Evolutionary conservation across 2,888 invertebrate species (phyloP), one percentile per base, ranked within the genome.

Genomic region (Nemotelus nigrinus): DNA sequence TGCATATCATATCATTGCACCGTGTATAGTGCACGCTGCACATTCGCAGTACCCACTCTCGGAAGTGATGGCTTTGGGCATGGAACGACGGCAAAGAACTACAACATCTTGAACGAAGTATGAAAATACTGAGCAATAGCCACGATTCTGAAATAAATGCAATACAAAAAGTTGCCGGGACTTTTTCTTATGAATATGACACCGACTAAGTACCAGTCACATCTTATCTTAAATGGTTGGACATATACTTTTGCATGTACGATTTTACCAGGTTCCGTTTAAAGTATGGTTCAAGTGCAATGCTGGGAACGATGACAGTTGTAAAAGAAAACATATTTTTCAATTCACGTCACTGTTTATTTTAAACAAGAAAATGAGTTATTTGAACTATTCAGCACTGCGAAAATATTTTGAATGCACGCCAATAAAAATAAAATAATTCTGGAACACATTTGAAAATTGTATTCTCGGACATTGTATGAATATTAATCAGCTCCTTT

Each of bases 191-290:
- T 65, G 44, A 65, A 45, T 65, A 65, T 65, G 65, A 65, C 65
- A 65, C 65, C 47, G n/a, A 47, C 8, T 47, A 65, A 65, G 47
- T 65, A 47, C 47, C 7, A 5, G 65, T 47, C 44, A 65, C 47
- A 65, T 65, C 45, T 65, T 65, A 65, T 44, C 65, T 65, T 25
- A 8, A 65, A 65, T 47, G n/a, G 65, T 45, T 65, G 47, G 25
- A 45, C 65, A 65, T 41, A n/a, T 47, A 25, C 25, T 65, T 7
- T 47, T 25, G 41, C 8, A 4, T 63, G 43, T 43, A 63, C 63
- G 25, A 63, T 63, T 41, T 1, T 63, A 63, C 6, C 7, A 39
- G 39, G 43, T n/a, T 10, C 8, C 10, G 47, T 65, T 65, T 45
- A 47, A 65, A 7, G 44, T n/a, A 10, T 25, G 25, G 25, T 25